These are phyloP conservation scores for Teleiodes luculella DNA, from an alignment of 2,888 invertebrate genomes.

Conservation along the genomic window DNA sequence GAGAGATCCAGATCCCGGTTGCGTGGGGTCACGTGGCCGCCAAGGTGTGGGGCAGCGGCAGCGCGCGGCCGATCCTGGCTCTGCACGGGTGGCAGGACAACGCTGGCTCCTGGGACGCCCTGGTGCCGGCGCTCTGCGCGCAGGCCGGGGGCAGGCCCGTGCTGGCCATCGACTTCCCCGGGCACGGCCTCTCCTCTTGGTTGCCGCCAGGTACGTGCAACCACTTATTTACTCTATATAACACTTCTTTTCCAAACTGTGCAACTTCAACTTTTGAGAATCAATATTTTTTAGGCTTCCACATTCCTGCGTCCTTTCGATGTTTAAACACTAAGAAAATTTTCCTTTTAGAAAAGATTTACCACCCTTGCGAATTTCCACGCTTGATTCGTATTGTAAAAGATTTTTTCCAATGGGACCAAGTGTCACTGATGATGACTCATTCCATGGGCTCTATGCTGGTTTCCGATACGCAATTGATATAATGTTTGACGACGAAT, in stretches of 20 bases:
- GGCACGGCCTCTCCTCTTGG: conserved; percentile 85
- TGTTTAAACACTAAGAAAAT: not conserved
- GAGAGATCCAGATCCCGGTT: conserved; percentile 83
- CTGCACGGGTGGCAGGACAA: conserved; percentile 92
- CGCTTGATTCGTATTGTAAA: conserved; percentile 75
- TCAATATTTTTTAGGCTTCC: no score
- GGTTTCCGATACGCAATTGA: conserved; percentile 81
- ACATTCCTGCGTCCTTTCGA: no score
- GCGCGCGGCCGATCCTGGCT: conserved; percentile 82
- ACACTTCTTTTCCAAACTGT: no score
- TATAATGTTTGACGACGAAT: conserved; percentile 60
- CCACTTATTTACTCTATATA: no score
- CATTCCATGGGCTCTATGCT: conserved; percentile 83
- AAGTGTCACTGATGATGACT: conserved; percentile 81
- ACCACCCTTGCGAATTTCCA: conserved; percentile 63
- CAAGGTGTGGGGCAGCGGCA: conserved; percentile 84
- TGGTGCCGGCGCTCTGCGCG: conserved; percentile 78
- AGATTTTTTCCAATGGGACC: conserved; percentile 83
- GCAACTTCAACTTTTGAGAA: no score
- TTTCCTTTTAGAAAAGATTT: conserved; percentile 53
- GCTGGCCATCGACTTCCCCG: conserved; percentile 83
- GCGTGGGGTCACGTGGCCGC: conserved; percentile 84
- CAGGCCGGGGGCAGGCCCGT: conserved; percentile 47
- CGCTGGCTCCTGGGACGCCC: conserved; percentile 85
- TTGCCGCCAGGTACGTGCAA: conserved; percentile 80